Evolutionary conservation across 2,888 invertebrate species (phyloP).

Genomic region (Uropetala carovei): DNA sequence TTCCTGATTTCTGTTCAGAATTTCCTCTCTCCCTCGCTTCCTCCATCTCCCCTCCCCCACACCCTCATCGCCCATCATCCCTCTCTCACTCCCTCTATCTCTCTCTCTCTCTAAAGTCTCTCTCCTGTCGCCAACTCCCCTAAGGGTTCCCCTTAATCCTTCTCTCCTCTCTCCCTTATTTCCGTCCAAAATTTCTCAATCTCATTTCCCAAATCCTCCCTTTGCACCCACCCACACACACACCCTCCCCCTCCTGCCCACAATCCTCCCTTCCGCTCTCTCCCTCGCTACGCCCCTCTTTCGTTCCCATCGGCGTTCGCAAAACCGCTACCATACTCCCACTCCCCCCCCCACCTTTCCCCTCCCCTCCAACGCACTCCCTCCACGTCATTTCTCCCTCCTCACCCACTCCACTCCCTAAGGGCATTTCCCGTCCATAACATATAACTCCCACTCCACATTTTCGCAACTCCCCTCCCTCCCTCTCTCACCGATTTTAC

Average conservation of each 20-base stretch:
- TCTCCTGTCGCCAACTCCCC: neutral
- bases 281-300: neutral
- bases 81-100: no score
- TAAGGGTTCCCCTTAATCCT: neutral
- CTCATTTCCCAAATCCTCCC: neutral
- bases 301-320: no score
- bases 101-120: neutral
- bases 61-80: no score
- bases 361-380: no score
- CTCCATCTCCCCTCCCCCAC: no score
- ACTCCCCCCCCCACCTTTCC: no score
- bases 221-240: neutral
- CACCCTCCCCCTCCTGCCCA: neutral
- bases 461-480: neutral
- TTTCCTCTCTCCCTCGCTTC: no score
- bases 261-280: neutral
- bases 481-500: neutral
- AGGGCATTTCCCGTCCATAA: no score
- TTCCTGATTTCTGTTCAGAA: no score
- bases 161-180: neutral
- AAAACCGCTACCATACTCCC: no score
- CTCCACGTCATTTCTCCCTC: no score
- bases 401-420: no score
- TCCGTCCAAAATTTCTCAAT: neutral
- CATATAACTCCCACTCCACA: neutral